Evolutionary conservation across 2,797 vertebrate genomes (phyloP).

Genomic region (Anabas testudineus): DNA sequence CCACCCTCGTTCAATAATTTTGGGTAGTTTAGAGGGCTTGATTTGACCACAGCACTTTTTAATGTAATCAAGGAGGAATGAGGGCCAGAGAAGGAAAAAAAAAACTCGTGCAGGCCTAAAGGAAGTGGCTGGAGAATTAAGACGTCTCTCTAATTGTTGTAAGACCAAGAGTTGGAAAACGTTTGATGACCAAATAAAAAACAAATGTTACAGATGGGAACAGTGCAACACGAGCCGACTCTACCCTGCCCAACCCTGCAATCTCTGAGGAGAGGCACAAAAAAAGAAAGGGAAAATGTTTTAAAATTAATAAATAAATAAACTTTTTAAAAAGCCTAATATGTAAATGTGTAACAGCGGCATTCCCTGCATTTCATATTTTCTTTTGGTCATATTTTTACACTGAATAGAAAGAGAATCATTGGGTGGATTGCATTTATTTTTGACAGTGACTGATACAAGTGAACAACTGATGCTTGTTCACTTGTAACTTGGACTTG

Average conservation of each 20-base stretch:
- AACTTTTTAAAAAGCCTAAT: not conserved
- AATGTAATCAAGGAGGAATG: constrained; percentile 77
- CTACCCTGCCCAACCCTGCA: constrained; percentile 54
- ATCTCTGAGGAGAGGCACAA: constrained; percentile 42
- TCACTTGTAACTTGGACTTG: not conserved
- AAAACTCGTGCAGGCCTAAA: constrained; percentile 59
- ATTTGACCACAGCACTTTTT: constrained; percentile 68
- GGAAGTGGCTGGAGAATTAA: constrained; percentile 80
- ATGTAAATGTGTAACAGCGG: not conserved
- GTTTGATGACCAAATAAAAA: constrained; percentile 79
- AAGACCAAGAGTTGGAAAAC: constrained; percentile 70
- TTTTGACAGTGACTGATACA: constrained; percentile 27
- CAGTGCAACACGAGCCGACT: constrained; percentile 61
- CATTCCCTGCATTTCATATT: not conserved
- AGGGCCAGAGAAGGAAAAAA: constrained; percentile 48
- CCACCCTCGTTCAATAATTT: constrained; percentile 61
- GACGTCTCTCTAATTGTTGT: constrained; percentile 74
- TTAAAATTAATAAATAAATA: not conserved
- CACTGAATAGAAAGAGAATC: constrained; percentile 1
- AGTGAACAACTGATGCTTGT: constrained; percentile 7
- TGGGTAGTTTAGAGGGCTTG: constrained; percentile 47
- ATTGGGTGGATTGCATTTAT: constrained; percentile 12
- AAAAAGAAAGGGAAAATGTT: constrained; percentile 7
- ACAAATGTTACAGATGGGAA: constrained; percentile 79
- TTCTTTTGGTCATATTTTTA: constrained; percentile 19